A percentile compares a stretch with the other conserved stretches of the same genome.
Evolutionary conservation across 2,797 vertebrate species (phyloP).

Genomic region (Xyrichtys novacula): DNA sequence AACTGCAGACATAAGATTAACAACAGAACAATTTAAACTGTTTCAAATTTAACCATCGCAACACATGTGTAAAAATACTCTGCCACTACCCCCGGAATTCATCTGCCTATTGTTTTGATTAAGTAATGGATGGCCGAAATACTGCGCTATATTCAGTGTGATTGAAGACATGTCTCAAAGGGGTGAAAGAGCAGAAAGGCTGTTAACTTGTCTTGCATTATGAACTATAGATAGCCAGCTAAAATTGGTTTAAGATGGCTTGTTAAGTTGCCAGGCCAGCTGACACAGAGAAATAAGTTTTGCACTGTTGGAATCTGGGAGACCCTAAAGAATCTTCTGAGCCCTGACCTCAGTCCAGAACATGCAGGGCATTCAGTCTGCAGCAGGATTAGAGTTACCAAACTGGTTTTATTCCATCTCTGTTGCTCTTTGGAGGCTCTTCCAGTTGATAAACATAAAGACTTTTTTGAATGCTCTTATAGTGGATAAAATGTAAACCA

Average conservation of each 20-base stretch:
- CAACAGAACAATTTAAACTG: no score
- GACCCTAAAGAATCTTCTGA: constrained; percentile 12
- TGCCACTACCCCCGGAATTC: neutral
- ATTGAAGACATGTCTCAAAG: neutral
- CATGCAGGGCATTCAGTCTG: neutral
- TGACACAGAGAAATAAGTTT: constrained; percentile 16
- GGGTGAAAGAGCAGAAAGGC: neutral
- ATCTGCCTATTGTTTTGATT: neutral
- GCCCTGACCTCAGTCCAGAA: neutral
- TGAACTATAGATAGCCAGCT: constrained; percentile 38
- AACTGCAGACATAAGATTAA: no score
- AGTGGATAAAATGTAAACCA: no score
- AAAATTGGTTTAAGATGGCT: constrained; percentile 34
- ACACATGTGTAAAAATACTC: neutral
- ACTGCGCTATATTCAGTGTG: no score
- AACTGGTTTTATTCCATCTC: no score
- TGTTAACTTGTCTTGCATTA: constrained; percentile 21
- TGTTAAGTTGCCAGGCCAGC: constrained; percentile 43
- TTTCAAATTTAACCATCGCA: neutral
- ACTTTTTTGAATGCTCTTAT: no score
- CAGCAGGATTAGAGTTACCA: no score
- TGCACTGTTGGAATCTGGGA: neutral
- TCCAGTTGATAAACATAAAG: no score
- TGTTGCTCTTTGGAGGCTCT: no score
- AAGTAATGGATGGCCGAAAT: no score